Evolutionary conservation across 2,113 vertebrate species (phyloP), one percentile per base, ranked within the genome.

Genomic region (Lonchura striata): DNA sequence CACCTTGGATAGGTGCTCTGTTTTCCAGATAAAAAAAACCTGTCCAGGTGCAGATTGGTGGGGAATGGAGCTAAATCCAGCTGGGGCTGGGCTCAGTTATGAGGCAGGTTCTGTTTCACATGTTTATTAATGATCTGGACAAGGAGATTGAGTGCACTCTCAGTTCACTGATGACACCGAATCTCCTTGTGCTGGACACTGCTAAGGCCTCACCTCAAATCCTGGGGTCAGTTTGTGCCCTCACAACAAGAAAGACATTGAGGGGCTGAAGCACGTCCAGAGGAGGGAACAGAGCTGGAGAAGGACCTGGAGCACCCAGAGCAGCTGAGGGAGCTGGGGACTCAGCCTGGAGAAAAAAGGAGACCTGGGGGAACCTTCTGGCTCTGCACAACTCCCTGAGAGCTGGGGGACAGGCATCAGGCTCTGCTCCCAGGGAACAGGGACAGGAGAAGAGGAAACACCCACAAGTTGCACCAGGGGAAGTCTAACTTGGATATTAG

Each of bases 401-500:
- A 33, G 59, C 47, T 28, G 64, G 12, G 6, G 3, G 2, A 5
- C 18, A 28, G 20, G 7, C 15, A 3, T 14, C 11, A 2, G 27
- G n/a, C n/a, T 74, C 41, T 74, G 41, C 50, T n/a, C 10, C 19
- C 60, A 49, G 30, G n/a, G 15, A 57, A 57, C 42, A 85, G 18
- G 41, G n/a, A 64, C 28, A 28, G 35, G 12, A 72, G 14, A 15
- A 28, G 49, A 49, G 30, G 15, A 28, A 47, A 56, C 21, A 18
- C 49, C 17, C 75, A 22, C 4, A 42, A 64, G 14, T 8, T 27
- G 5, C 25, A 71, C 33, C 14, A 56, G 14, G 25, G 3, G 11
- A 71, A 5, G 5, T 42, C 35, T 35, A 42, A 54, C 14, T 15
- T 42, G 24, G 24, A 18, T 71, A 42, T 31, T 2, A 27, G 76